phyloP scores from a whole-genome alignment of 64 coral and sea anemone species.

The Pocillopora damicornis region DNA sequence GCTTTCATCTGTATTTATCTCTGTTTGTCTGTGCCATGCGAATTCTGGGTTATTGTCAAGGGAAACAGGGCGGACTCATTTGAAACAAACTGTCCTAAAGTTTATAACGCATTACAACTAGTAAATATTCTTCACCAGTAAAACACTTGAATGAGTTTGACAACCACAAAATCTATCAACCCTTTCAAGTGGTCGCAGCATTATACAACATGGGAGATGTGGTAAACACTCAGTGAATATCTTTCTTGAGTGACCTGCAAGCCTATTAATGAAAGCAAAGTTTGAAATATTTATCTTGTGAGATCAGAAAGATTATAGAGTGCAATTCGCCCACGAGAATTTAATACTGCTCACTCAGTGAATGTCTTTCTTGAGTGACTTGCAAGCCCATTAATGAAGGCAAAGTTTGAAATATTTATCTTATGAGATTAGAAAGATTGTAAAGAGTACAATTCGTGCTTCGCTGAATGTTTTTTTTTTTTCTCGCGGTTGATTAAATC shows the following conservation, averaged over 20 bases:
- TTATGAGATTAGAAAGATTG: background rate
- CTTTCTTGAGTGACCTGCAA: constrained; percentile 11
- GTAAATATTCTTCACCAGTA: background rate
- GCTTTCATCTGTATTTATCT: too few species aligned
- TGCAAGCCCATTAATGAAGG: background rate
- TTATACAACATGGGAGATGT: background rate
- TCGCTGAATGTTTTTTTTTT: background rate
- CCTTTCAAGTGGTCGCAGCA: background rate
- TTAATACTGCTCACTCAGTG: background rate
- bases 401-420: background rate
- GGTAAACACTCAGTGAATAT: constrained; percentile 3
- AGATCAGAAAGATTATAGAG: background rate
- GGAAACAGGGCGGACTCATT: too few species aligned
- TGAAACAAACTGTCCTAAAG: background rate
- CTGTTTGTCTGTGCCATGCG: too few species aligned
- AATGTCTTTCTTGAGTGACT: constrained; percentile 7
- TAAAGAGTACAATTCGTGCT: constrained; percentile 7
- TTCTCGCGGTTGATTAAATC: background rate
- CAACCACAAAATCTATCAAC: background rate
- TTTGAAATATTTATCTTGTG: background rate
- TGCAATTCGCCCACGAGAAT: background rate
- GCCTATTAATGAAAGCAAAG: too few species aligned
- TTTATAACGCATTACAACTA: background rate
- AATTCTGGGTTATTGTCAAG: too few species aligned
- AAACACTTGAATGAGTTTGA: background rate